phyloP scores from a whole-genome alignment of 2,113 vertebrate species.

The Henicopernis longicauda region DNA sequence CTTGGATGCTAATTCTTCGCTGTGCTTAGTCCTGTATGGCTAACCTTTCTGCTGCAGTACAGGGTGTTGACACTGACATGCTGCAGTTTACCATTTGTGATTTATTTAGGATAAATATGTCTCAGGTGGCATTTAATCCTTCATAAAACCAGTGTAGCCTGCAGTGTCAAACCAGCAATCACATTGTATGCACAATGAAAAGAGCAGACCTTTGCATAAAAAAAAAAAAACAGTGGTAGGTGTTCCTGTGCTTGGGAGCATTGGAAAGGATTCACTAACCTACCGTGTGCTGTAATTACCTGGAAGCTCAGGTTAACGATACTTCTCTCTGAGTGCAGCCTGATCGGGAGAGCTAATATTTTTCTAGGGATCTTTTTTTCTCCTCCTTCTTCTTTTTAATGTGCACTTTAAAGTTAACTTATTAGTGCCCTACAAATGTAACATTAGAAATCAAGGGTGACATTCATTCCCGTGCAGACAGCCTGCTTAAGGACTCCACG shows the following conservation, averaged over 20 bases:
- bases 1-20: slow-evolving; percentile 69
- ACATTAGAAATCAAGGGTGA: background rate
- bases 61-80: slow-evolving; percentile 76
- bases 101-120: slow-evolving; percentile 81
- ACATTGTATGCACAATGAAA: slow-evolving; percentile 73
- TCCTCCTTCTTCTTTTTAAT: background rate
- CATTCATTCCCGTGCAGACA: background rate
- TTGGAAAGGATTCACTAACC: slow-evolving; percentile 28
- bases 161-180: slow-evolving; percentile 80
- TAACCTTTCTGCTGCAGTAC: slow-evolving; percentile 76
- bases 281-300: slow-evolving; percentile 48
- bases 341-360: background rate
- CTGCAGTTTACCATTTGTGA: slow-evolving; percentile 77
- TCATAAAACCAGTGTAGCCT: slow-evolving; percentile 80
- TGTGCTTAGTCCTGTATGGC: slow-evolving; percentile 65
- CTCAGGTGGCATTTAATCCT: slow-evolving; percentile 83
- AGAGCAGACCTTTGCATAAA: slow-evolving; percentile 74
- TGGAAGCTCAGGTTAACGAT: slow-evolving; percentile 40
- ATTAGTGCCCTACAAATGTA: background rate
- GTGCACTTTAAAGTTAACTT: slow-evolving; percentile 27
- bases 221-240: slow-evolving; percentile 17
- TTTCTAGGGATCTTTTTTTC: background rate
- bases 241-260: slow-evolving; percentile 54
- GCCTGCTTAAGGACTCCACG: background rate
- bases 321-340: slow-evolving; percentile 7